phyloP scores from a whole-genome alignment of 2,888 invertebrate genomes.

The Mimumesa dahlbomi region DNA sequence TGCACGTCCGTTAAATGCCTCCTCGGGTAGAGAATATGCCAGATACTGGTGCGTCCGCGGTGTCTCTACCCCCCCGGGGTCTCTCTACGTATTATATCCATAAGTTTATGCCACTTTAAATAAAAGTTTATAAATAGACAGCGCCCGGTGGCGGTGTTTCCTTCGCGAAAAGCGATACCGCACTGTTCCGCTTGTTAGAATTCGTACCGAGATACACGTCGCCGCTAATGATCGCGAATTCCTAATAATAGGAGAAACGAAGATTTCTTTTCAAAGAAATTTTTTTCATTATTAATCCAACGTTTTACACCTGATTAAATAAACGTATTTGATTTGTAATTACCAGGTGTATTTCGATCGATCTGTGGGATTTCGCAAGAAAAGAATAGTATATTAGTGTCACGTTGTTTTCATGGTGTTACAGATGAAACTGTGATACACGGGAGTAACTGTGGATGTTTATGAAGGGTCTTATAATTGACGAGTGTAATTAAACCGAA shows the following conservation, averaged over 20 bases:
- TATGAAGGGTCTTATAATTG: too few species aligned
- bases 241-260: conserved; percentile 21
- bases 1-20: conserved; percentile 54
- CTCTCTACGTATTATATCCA: conserved; percentile 39
- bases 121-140: conserved; percentile 49
- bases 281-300: too few species aligned
- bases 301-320: too few species aligned
- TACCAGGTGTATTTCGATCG: too few species aligned
- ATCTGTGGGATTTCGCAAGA: too few species aligned
- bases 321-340: too few species aligned
- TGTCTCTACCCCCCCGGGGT: background rate
- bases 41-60: background rate
- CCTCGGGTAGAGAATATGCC: conserved; percentile 30
- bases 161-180: conserved; percentile 14
- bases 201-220: background rate
- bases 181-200: conserved; percentile 24
- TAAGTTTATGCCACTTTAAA: conserved; percentile 45
- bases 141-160: background rate
- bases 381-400: too few species aligned
- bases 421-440: background rate
- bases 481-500: too few species aligned
- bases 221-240: conserved; percentile 22
- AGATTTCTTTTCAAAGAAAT: conserved; percentile 21
- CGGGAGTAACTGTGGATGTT: background rate
- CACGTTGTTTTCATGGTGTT: background rate